Percentiles rank a stretch among this genome's conserved stretches.
phyloP scores from a whole-genome alignment of 2,113 vertebrate genomes.

The Perognathus longimembris region DNA sequence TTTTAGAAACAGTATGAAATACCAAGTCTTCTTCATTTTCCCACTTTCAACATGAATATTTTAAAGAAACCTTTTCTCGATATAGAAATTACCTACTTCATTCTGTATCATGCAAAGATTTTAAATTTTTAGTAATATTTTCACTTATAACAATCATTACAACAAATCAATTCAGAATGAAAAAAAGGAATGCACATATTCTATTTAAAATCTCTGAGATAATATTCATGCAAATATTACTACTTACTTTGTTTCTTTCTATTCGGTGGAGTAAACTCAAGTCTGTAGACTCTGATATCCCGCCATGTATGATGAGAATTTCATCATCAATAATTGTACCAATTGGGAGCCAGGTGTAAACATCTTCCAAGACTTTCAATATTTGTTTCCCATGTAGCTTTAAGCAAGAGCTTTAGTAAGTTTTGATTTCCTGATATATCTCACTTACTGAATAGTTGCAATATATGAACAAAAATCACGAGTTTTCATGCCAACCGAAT shows the following conservation, averaged over 20 bases:
- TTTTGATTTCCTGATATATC: slow-evolving; percentile 43
- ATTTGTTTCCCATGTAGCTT: slow-evolving; percentile 92
- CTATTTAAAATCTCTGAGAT: slow-evolving; percentile 43
- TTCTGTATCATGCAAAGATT: not conserved
- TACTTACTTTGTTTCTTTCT: slow-evolving; percentile 93
- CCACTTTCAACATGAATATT: slow-evolving; percentile 35
- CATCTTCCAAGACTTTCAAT: slow-evolving; percentile 91
- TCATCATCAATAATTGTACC: slow-evolving; percentile 95
- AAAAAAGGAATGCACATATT: slow-evolving; percentile 33
- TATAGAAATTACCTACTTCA: not conserved
- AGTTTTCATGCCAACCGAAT: slow-evolving; percentile 36
- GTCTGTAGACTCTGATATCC: slow-evolving; percentile 95
- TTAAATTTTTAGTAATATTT: slow-evolving; percentile 57
- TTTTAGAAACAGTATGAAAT: slow-evolving; percentile 44
- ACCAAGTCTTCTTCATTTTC: slow-evolving; percentile 36
- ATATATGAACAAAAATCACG: not conserved
- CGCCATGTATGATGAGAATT: slow-evolving; percentile 95
- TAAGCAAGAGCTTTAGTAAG: slow-evolving; percentile 67
- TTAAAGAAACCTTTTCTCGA: not conserved
- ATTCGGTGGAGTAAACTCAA: slow-evolving; percentile 90
- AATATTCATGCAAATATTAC: not conserved
- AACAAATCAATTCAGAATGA: slow-evolving; percentile 52
- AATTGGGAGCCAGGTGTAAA: slow-evolving; percentile 95
- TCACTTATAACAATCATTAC: slow-evolving; percentile 48
- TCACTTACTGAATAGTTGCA: slow-evolving; percentile 26